A percentile compares a stretch with the other conserved stretches of the same genome.
phyloP scores from a whole-genome alignment of 2,797 vertebrate genomes.

The Erpetoichthys calabaricus region DNA sequence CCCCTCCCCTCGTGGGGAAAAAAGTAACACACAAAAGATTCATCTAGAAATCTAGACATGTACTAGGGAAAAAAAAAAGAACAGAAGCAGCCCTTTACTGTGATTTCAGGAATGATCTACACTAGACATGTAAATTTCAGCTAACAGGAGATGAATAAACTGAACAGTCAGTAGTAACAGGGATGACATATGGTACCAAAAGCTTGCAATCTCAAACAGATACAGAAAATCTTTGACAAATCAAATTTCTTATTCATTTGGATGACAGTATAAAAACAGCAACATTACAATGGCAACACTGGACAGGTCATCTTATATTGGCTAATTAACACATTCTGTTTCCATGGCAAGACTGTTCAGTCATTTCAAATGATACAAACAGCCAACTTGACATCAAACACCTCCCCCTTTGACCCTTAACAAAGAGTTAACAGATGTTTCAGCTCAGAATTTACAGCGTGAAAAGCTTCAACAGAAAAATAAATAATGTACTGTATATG shows the following conservation, averaged over 20 bases:
- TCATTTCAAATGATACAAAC: no score
- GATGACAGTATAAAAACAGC: background rate
- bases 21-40: background rate
- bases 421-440: slow-evolving; percentile 41
- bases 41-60: background rate
- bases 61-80: background rate
- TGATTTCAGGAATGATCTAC: background rate
- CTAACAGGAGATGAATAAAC: background rate
- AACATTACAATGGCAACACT: background rate
- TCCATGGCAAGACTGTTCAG: background rate
- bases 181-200: background rate
- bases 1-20: background rate
- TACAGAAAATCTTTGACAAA: background rate
- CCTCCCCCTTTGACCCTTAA: slow-evolving; percentile 35
- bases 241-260: no score
- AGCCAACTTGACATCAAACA: slow-evolving; percentile 32
- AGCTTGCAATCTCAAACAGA: background rate
- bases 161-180: background rate
- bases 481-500: slow-evolving; percentile 34
- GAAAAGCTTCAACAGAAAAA: slow-evolving; percentile 69
- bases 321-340: no score
- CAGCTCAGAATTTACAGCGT: slow-evolving; percentile 50
- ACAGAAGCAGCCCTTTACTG: background rate
- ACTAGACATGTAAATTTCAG: background rate
- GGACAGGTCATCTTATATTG: background rate